Base-by-base conservation (phyloP, 2,797 vertebrate species). In the Vespertilio murinus region DNA sequence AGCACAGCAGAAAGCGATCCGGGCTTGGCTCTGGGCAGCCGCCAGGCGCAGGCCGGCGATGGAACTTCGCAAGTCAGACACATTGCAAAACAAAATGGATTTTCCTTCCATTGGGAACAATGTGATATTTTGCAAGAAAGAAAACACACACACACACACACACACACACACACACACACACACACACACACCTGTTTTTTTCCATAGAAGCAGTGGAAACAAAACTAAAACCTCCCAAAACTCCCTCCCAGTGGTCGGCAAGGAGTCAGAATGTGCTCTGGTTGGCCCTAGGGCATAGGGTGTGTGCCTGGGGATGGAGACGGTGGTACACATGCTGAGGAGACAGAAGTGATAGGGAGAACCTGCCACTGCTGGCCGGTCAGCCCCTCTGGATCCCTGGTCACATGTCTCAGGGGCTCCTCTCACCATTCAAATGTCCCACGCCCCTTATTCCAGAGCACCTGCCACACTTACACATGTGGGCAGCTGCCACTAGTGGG, bases 41-140 rank as follows among this genome's bases (percentile, higher is more conserved):
- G 91, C 95, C 94, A 96, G 91, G 54, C 23, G 2, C 47, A 52
- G 85, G 93, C 79, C 67, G 67, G 93, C 91, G 70, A 13, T 23
- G 81, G 94, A 97, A 96, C 93, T 94, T 93, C 35, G 0, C 81
- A 30, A 96, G 94, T 94, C 96, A 97, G 91, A 96, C 86, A 96
- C 71, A 80, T 81, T 92, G 93, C 88, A 96, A 95, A 97, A 96
- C 70, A 93, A 96, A 93, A 97, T 79, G 81, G 95, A 96, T 96
- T 96, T 96, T 96, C 96, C 93, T 96, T 97, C 94, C 94, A 90
- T 74, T 92, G 92, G 91, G 83, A 88, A 94, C 89, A 86, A 86
- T 87, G 90, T 95, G 90, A 82, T 94, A 89, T 94, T 94, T 94
- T 90, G 47, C 38, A 94, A 96, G 56, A 5, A 81, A 82, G 49